Conservation (phyloP, 1,140 invertebrate species). For the Tetramorium simillimum region DNA sequence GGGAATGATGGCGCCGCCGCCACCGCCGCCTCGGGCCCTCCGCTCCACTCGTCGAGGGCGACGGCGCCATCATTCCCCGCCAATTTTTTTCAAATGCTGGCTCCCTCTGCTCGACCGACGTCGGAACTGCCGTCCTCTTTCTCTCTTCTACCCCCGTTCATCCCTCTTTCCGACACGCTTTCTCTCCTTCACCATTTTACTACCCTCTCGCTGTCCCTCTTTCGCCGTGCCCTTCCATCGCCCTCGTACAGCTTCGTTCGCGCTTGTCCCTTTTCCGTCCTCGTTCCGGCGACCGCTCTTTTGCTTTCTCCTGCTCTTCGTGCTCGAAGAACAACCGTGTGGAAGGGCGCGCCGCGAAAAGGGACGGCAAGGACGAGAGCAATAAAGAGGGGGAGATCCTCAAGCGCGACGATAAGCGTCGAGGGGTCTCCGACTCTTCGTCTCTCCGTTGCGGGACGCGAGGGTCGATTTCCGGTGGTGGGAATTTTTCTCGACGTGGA, state of each 20-base stretch:
- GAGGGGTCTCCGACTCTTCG: slow-evolving; percentile 63
- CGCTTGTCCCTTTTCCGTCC: slow-evolving; percentile 62
- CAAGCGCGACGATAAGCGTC: slow-evolving; percentile 70
- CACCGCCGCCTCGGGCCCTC: slow-evolving; percentile 49
- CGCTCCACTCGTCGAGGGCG: slow-evolving; percentile 64
- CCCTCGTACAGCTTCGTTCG: slow-evolving; percentile 34
- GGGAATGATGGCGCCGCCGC: too few species aligned
- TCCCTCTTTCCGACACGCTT: slow-evolving; percentile 50
- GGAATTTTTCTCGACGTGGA: slow-evolving; percentile 67
- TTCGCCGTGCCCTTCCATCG: slow-evolving; percentile 4
- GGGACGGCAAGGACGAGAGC: slow-evolving; percentile 45
- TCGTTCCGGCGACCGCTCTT: slow-evolving; percentile 40
- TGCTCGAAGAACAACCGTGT: slow-evolving; percentile 51
- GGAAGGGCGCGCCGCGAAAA: slow-evolving; percentile 37
- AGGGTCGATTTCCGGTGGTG: slow-evolving; percentile 76
- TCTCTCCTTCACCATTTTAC: slow-evolving; percentile 55
- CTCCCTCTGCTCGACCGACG: slow-evolving; percentile 67
- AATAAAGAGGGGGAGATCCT: slow-evolving; percentile 68
- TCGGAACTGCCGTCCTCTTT: slow-evolving; percentile 62
- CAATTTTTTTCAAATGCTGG: slow-evolving; percentile 75
- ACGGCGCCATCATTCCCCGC: slow-evolving; percentile 77
- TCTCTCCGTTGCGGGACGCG: slow-evolving; percentile 64
- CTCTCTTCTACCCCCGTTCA: slow-evolving; percentile 47
- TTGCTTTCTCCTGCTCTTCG: slow-evolving; percentile 61
- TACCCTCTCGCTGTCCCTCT: slow-evolving; percentile 22